Evolutionary conservation across 2,113 vertebrate genomes (phyloP).

Genomic region (Arothron firmamentum): DNA sequence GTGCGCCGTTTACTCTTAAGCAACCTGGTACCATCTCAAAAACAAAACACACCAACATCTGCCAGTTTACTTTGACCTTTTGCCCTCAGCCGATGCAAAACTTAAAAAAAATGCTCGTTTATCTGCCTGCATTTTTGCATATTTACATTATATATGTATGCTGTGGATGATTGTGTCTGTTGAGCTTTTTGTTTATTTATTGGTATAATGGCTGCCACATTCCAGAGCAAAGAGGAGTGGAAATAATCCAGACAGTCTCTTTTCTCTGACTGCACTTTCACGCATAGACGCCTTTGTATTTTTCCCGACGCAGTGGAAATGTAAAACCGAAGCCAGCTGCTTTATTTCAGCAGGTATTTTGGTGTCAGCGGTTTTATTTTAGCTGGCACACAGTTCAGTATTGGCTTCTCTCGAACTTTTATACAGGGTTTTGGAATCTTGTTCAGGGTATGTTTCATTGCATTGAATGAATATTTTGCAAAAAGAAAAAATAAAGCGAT

Average conservation of each 20-base stretch:
- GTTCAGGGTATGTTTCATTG: conserved; percentile 26
- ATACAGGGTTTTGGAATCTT: conserved; percentile 25
- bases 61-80: too few relatives aligned
- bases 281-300: conserved; percentile 6
- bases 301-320: conserved; percentile 22
- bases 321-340: conserved; percentile 15
- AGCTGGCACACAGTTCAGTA: conserved; percentile 32
- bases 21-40: too few relatives aligned
- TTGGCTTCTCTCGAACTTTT: conserved; percentile 27
- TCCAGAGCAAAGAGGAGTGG: not conserved
- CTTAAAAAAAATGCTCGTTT: too few relatives aligned
- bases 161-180: not conserved
- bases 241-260: not conserved
- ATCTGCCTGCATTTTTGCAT: too few relatives aligned
- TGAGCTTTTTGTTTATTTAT: conserved; percentile 5
- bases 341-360: conserved; percentile 18
- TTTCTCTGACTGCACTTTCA: conserved; percentile 10
- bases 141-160: too few relatives aligned
- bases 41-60: too few relatives aligned
- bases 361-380: conserved; percentile 19
- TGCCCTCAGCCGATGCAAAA: too few relatives aligned
- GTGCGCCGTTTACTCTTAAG: too few relatives aligned
- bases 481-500: conserved; percentile 10
- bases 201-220: conserved; percentile 6
- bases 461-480: not conserved